phyloP scores from a whole-genome alignment of 2,113 vertebrate genomes.

The Pardalotus punctatus region DNA sequence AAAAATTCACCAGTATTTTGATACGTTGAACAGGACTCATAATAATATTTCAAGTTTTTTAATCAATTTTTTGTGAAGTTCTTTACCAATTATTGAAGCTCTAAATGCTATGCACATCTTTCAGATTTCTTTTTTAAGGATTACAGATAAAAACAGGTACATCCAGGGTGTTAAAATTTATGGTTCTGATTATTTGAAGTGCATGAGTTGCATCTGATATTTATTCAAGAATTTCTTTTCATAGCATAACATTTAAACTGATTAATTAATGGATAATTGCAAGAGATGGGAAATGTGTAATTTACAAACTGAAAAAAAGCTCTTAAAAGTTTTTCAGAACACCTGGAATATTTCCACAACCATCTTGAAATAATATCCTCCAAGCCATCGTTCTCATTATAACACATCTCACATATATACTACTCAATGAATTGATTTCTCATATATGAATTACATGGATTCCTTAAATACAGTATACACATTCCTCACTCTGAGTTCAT shows the following conservation, averaged over 20 bases:
- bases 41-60: background rate
- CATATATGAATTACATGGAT: background rate
- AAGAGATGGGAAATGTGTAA: background rate
- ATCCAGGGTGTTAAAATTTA: background rate
- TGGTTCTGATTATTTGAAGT: background rate
- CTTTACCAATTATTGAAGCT: background rate
- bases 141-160: background rate
- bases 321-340: slow-evolving; percentile 35
- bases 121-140: background rate
- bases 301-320: slow-evolving; percentile 35
- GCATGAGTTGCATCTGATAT: background rate
- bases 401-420: background rate
- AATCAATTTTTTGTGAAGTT: background rate
- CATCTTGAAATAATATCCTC: background rate
- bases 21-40: background rate
- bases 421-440: background rate
- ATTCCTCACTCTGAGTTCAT: background rate
- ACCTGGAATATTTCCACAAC: slow-evolving; percentile 45
- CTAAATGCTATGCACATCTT: background rate
- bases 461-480: background rate
- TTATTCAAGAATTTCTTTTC: background rate
- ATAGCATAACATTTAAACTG: background rate
- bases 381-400: background rate
- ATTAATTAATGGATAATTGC: background rate
- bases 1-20: background rate